phyloP scores from a whole-genome alignment of 2,113 vertebrate species.

The Hyla sarda region DNA sequence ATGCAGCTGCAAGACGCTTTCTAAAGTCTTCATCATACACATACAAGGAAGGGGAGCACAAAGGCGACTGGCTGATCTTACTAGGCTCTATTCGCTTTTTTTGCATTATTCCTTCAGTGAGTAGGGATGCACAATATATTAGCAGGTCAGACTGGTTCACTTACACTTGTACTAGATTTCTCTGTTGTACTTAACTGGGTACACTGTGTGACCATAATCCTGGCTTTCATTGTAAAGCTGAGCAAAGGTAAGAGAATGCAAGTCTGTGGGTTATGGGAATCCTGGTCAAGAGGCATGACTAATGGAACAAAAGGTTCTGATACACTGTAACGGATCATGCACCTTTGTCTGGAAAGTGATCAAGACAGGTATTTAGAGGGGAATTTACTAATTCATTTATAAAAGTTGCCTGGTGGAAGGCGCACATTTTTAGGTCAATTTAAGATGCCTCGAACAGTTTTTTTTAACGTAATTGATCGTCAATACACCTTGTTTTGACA shows the following conservation, averaged over 20 bases:
- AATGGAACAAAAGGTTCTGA: no score
- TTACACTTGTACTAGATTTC: neutral
- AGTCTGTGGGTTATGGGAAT: neutral
- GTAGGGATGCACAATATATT: conserved; percentile 34
- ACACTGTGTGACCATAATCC: neutral
- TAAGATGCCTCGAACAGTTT: no score
- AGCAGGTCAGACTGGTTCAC: conserved; percentile 30
- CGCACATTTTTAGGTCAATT: no score
- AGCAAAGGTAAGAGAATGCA: neutral
- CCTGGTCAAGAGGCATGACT: neutral
- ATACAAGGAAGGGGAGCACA: neutral
- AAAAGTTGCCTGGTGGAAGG: no score
- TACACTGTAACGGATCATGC: no score
- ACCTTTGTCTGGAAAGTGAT: no score
- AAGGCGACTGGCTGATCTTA: neutral
- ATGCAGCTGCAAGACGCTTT: conserved; percentile 9
- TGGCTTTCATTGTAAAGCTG: neutral
- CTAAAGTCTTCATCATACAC: neutral
- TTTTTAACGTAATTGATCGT: no score
- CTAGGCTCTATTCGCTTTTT: neutral
- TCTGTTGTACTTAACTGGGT: neutral
- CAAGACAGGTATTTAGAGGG: no score
- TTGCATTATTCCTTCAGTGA: conserved; percentile 26
- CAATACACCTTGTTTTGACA: no score
- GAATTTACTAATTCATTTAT: no score